Evolutionary conservation across 2,888 invertebrate species (phyloP).

Genomic region (Vandiemenella viatica): DNA sequence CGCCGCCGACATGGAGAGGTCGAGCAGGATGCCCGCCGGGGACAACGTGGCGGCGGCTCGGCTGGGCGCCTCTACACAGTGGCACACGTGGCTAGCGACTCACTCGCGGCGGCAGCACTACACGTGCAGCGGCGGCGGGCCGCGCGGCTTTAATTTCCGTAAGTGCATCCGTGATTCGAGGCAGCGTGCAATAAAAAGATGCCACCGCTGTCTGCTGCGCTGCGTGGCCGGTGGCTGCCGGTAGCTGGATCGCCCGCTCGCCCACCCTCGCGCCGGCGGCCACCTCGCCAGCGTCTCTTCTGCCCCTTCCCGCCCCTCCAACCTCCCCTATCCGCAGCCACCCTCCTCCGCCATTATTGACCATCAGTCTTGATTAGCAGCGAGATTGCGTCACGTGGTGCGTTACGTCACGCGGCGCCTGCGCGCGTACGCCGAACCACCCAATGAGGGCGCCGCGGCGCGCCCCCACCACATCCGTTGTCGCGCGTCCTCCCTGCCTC

Average conservation of each 20-base stretch:
- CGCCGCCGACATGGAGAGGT: conserved; percentile 31
- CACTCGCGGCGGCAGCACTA: conserved; percentile 2
- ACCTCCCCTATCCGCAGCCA: not conserved
- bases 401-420: conserved; percentile 28
- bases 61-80: conserved; percentile 10
- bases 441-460: not conserved
- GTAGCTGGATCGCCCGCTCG: no score
- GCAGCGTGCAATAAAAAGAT: conserved; percentile 12
- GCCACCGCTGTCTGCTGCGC: not conserved
- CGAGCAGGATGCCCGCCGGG: conserved; percentile 30
- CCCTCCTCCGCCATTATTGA: conserved; percentile 32
- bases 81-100: not conserved
- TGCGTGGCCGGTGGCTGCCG: no score
- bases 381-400: conserved; percentile 17
- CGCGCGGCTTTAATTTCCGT: conserved; percentile 27
- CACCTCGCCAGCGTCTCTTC: not conserved
- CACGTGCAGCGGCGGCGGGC: conserved; percentile 1
- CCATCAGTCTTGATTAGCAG: conserved; percentile 32
- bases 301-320: not conserved
- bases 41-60: conserved; percentile 21
- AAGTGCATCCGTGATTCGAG: conserved; percentile 28
- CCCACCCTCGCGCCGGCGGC: no score
- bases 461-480: not conserved
- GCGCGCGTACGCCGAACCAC: not conserved
- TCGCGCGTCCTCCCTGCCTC: not conserved